These are phyloP conservation scores for Rhagologus leucostigma DNA, from an alignment of 2,113 vertebrate genomes.

Conservation along the genomic window DNA sequence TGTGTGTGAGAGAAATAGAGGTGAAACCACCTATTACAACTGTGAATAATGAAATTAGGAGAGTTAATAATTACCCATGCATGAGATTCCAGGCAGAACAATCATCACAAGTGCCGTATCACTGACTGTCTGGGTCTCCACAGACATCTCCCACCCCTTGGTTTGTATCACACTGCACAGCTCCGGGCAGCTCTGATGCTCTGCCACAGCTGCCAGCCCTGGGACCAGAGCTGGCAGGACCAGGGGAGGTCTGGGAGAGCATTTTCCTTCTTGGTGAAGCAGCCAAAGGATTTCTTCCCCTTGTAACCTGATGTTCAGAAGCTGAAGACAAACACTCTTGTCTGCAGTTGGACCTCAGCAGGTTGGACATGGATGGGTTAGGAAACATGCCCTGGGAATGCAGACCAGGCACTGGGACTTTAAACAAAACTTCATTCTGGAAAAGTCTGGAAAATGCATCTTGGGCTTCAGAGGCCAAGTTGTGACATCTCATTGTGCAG, in stretches of 20 bases:
- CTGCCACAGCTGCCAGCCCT: accelerated
- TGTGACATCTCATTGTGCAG: background rate
- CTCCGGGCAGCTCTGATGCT: accelerated
- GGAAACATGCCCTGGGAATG: background rate
- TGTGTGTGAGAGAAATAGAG: background rate
- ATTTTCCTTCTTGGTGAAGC: background rate
- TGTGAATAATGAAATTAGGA: conserved; percentile 22
- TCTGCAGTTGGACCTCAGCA: background rate
- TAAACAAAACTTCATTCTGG: background rate
- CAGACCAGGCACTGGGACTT: background rate
- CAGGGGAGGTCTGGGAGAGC: background rate
- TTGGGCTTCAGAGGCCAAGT: background rate
- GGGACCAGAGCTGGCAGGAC: background rate
- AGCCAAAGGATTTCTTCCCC: background rate
- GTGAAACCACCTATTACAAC: conserved; percentile 53
- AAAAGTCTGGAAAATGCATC: background rate
- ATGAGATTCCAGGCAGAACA: conserved; percentile 25
- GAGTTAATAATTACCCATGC: conserved; percentile 45
- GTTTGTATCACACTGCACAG: background rate
- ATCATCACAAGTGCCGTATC: background rate
- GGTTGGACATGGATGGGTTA: background rate
- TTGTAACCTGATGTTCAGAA: background rate
- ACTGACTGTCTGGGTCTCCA: background rate
- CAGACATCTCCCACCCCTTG: background rate
- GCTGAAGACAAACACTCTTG: background rate